phyloP scores from a whole-genome alignment of 2,113 vertebrate genomes.

The Rissa tridactyla region DNA sequence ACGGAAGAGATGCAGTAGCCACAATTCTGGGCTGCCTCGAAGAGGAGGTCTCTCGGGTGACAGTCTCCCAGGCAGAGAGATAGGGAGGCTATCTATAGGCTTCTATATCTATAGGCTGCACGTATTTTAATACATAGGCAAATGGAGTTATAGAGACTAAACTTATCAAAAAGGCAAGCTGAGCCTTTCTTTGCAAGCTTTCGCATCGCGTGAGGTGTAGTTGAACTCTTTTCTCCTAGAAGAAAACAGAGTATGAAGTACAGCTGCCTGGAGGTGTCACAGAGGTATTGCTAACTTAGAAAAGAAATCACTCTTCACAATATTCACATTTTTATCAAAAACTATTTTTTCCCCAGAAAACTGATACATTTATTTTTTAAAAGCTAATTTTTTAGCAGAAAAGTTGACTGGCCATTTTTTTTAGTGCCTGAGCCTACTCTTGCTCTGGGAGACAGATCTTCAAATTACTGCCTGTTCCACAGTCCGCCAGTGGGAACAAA shows the following conservation, averaged over 20 bases:
- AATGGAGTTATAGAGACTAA: background rate
- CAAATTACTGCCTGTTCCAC: background rate
- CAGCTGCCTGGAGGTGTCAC: background rate
- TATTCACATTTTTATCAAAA: constrained; percentile 1
- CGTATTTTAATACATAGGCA: background rate
- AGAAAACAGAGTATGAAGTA: background rate
- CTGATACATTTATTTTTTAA: background rate
- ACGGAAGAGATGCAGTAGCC: background rate
- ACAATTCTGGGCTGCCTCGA: background rate
- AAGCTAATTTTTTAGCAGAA: constrained; percentile 18
- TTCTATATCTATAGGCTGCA: background rate
- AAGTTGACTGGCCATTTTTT: background rate
- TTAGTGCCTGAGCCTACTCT: background rate
- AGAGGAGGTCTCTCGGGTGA: background rate
- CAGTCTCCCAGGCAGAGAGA: background rate
- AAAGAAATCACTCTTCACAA: background rate
- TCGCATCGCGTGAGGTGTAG: background rate
- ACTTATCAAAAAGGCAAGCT: background rate
- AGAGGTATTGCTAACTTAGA: background rate
- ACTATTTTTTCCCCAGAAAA: background rate
- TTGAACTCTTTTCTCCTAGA: background rate
- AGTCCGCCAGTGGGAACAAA: background rate
- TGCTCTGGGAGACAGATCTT: constrained; percentile 7
- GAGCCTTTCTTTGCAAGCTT: background rate
- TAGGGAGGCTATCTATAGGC: too few species aligned